Evolutionary conservation across 2,113 vertebrate species (phyloP).

Genomic region (Orycteropus afer): DNA sequence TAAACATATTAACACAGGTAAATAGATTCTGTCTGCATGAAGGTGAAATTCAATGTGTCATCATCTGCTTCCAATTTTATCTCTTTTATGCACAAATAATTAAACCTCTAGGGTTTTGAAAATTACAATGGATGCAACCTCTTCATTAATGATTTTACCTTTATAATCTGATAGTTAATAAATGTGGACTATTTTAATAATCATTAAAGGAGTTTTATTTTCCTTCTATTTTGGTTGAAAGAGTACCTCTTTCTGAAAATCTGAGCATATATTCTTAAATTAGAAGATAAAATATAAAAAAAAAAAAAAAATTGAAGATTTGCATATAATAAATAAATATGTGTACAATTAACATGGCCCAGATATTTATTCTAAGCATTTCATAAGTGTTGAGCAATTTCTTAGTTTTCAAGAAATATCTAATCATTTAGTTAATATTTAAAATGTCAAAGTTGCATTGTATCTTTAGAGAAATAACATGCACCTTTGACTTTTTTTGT

Average conservation of each 20-base stretch:
- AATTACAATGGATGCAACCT: neutral
- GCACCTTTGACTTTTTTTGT: too few relatives aligned
- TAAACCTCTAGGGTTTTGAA: neutral
- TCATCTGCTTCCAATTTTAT: neutral
- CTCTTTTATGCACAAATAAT: neutral
- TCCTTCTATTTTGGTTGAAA: neutral
- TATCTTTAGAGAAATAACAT: too few relatives aligned
- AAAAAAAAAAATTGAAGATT: neutral
- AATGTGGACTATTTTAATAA: neutral
- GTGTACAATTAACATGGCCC: neutral
- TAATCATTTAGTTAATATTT: neutral
- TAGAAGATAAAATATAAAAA: too few relatives aligned
- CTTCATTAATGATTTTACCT: neutral
- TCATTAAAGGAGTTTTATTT: neutral
- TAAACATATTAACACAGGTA: neutral
- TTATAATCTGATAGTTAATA: neutral
- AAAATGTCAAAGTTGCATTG: neutral
- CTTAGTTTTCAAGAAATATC: neutral
- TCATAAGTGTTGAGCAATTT: neutral
- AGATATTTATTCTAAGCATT: neutral
- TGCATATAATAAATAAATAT: neutral
- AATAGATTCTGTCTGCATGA: neutral
- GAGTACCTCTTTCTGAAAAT: neutral
- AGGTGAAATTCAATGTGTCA: neutral
- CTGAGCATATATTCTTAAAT: neutral